These are phyloP conservation scores for Andrena hattorfiana DNA, from an alignment of 2,888 invertebrate species.

Conservation along the genomic window DNA sequence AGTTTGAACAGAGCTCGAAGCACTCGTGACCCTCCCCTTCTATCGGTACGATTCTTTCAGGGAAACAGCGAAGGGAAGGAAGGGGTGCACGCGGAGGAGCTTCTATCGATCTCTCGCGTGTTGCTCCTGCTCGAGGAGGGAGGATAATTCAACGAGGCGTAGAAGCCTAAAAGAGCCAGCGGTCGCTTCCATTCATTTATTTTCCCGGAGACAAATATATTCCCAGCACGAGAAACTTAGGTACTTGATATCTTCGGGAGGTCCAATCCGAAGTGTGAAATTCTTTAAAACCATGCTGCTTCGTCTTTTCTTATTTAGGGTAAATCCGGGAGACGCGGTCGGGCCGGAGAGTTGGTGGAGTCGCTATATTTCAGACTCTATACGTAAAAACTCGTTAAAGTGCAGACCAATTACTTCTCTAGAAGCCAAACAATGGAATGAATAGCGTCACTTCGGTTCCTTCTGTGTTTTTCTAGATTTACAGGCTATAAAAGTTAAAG, in stretches of 20 bases:
- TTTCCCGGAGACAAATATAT: conserved; percentile 7
- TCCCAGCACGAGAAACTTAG: background rate
- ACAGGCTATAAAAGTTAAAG: too few relatives aligned
- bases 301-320: background rate
- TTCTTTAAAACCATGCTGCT: background rate
- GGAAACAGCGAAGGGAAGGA: conserved; percentile 23
- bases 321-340: too few relatives aligned
- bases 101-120: conserved; percentile 27
- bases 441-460: too few relatives aligned
- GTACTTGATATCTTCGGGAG: background rate
- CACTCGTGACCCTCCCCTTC: background rate
- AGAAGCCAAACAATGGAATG: too few relatives aligned
- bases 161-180: background rate
- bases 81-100: conserved; percentile 7
- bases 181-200: background rate
- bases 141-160: conserved; percentile 43
- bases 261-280: background rate
- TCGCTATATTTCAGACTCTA: too few relatives aligned
- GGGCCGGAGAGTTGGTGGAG: too few relatives aligned
- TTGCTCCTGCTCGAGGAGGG: background rate
- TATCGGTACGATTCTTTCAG: conserved; percentile 16
- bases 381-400: too few relatives aligned
- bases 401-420: too few relatives aligned
- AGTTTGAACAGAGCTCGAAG: conserved; percentile 34
- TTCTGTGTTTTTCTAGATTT: too few relatives aligned